phyloP scores from a whole-genome alignment of 2,888 invertebrate genomes.

The Pristionchus fissidentatus region DNA sequence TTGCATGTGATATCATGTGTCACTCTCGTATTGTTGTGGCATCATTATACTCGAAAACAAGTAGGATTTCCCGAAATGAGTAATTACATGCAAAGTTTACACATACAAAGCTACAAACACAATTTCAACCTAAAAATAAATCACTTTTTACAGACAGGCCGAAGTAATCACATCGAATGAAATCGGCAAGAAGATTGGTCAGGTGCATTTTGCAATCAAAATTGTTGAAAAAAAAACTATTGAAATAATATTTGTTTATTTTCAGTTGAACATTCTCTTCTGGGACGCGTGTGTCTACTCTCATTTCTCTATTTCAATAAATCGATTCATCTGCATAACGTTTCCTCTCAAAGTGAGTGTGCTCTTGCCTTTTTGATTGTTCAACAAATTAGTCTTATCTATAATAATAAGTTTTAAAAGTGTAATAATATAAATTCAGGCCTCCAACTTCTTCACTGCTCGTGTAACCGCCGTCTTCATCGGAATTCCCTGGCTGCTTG shows the following conservation, averaged over 20 bases:
- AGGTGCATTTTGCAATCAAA: not conserved
- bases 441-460: constrained; percentile 45
- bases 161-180: not conserved
- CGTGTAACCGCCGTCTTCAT: constrained; percentile 53
- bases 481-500: constrained; percentile 55
- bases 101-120: too few species aligned
- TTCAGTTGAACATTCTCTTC: constrained; percentile 61
- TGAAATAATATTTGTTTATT: not conserved
- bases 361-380: not conserved
- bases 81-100: too few species aligned
- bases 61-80: too few species aligned
- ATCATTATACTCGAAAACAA: too few species aligned
- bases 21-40: too few species aligned
- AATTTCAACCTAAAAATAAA: not conserved
- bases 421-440: not conserved
- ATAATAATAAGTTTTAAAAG: too few species aligned
- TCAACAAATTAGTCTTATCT: not conserved
- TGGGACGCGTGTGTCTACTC: constrained; percentile 65
- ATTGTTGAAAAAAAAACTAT: not conserved
- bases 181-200: constrained; percentile 38
- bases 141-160: constrained; percentile 1
- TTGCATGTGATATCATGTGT: too few species aligned
- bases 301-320: constrained; percentile 59
- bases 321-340: constrained; percentile 58
- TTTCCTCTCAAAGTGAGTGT: constrained; percentile 54